Percentiles rank a stretch among this genome's conserved stretches.
Evolutionary conservation across 2,888 invertebrate genomes (phyloP).

Genomic region (Calliphora vomitoria): DNA sequence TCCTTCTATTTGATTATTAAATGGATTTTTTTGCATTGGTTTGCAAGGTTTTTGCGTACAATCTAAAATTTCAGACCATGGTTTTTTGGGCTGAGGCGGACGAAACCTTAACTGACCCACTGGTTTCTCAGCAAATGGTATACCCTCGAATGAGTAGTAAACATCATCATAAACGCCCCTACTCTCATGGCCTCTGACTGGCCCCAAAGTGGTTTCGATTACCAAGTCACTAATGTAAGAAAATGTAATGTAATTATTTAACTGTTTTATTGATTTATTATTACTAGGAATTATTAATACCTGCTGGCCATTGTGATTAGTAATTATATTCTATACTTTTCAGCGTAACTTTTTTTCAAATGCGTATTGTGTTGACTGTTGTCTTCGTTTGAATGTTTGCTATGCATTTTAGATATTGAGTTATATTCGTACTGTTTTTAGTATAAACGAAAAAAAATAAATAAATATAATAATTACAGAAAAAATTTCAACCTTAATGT

Average conservation of each 20-base stretch:
- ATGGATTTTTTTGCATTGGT: slow-evolving; percentile 81
- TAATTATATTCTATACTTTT: slow-evolving; percentile 5
- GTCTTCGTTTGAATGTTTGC: not conserved
- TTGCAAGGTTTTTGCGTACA: slow-evolving; percentile 81
- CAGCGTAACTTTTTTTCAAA: not conserved
- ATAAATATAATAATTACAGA: not conserved
- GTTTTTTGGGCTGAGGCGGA: slow-evolving; percentile 83
- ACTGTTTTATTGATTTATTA: not conserved
- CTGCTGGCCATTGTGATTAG: slow-evolving; percentile 33
- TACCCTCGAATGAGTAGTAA: slow-evolving; percentile 82
- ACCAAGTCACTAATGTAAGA: slow-evolving; percentile 24
- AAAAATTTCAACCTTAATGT: not conserved
- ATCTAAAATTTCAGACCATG: slow-evolving; percentile 84
- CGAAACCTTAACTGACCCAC: slow-evolving; percentile 81
- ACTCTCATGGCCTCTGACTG: slow-evolving; percentile 40
- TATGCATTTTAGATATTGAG: slow-evolving; percentile 25
- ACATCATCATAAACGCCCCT: slow-evolving; percentile 75
- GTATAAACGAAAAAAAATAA: not conserved
- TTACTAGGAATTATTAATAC: not conserved
- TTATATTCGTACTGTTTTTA: slow-evolving; percentile 9
- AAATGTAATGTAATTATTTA: not conserved
- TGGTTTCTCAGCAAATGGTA: slow-evolving; percentile 82
- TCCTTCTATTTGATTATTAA: slow-evolving; percentile 81
- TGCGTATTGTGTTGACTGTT: slow-evolving; percentile 15
- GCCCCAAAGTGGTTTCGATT: slow-evolving; percentile 39